Evolutionary conservation across 30 jellyfish, hydroid and myxozoan species (phyloP).

Genomic region (Pseudorhiza aurosa): DNA sequence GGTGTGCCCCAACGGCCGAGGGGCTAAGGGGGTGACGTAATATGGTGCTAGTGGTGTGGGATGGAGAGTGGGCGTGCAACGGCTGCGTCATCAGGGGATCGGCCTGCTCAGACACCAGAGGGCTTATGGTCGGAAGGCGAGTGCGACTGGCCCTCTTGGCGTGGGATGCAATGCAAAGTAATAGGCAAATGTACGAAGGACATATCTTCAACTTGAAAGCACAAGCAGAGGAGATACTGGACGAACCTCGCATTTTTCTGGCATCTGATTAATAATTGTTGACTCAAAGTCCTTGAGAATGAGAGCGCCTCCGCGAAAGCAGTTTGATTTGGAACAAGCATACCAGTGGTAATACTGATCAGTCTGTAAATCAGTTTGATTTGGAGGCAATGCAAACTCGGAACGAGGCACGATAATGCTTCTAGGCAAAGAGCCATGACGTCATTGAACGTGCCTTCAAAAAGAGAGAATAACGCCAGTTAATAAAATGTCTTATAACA

Average conservation of each 20-base stretch:
- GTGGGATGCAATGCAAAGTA: background rate
- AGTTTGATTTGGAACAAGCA: background rate
- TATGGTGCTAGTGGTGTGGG: too few species aligned
- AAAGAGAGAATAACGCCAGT: too few species aligned
- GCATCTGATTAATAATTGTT: slow-evolving; percentile 36
- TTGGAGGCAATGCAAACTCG: slow-evolving; percentile 41
- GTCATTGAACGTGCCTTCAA: too few species aligned
- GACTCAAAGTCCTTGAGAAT: slow-evolving; percentile 31
- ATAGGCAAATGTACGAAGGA: background rate
- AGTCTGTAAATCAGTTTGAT: slow-evolving; percentile 28
- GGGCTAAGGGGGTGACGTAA: too few species aligned
- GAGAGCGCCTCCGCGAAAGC: slow-evolving; percentile 40
- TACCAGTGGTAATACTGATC: slow-evolving; percentile 26
- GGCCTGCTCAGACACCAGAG: background rate
- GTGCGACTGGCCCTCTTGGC: background rate
- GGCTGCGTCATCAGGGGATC: background rate
- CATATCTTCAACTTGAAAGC: background rate
- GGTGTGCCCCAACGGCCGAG: too few species aligned
- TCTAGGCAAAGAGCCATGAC: slow-evolving; percentile 28
- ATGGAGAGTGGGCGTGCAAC: too few species aligned
- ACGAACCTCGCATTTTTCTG: slow-evolving; percentile 29
- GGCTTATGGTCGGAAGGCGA: too few species aligned
- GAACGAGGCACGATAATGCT: slow-evolving; percentile 49
- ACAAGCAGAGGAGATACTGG: background rate
- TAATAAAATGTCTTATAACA: too few species aligned